Evolutionary conservation across 2,797 vertebrate genomes (phyloP).

Genomic region (Mycteria americana): DNA sequence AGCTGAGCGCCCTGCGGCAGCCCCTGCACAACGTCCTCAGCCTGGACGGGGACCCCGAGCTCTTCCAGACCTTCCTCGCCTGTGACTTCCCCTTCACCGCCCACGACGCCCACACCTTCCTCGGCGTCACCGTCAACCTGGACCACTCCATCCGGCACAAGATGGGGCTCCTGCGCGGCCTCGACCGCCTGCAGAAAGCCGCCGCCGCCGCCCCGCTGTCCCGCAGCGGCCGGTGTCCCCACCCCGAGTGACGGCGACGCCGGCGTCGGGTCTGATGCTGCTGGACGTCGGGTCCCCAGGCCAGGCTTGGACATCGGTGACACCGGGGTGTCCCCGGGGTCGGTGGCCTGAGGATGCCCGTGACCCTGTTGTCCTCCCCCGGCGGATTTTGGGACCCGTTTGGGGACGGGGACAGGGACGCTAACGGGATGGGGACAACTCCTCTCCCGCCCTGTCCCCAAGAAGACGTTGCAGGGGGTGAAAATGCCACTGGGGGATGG

Average conservation of each 20-base stretch:
- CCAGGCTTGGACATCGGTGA: rapidly evolving
- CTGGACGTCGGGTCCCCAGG: neutral
- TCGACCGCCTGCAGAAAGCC: conserved; percentile 58
- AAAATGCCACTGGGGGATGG: neutral
- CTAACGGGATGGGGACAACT: neutral
- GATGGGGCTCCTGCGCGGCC: conserved; percentile 80
- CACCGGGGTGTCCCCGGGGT: rapidly evolving
- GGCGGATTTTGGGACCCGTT: neutral
- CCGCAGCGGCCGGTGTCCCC: neutral
- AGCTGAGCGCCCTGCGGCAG: conserved; percentile 79
- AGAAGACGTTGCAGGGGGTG: neutral
- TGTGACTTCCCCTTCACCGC: conserved; percentile 80
- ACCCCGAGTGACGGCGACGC: neutral
- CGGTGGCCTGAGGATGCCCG: rapidly evolving
- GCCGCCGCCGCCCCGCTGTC: rapidly evolving
- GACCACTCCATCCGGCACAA: conserved; percentile 84
- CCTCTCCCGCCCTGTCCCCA: too few species aligned
- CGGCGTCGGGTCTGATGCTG: rapidly evolving
- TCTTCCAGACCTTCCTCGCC: conserved; percentile 84
- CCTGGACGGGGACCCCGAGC: conserved; percentile 86
- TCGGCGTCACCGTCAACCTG: conserved; percentile 82
- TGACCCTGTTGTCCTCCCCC: neutral
- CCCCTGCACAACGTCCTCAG: conserved; percentile 80
- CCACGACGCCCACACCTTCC: conserved; percentile 69
- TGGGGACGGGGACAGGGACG: neutral